A percentile compares a stretch with the other conserved stretches of the same genome.
phyloP scores from a whole-genome alignment of 2,113 vertebrate genomes.

The Microtus montanus region DNA sequence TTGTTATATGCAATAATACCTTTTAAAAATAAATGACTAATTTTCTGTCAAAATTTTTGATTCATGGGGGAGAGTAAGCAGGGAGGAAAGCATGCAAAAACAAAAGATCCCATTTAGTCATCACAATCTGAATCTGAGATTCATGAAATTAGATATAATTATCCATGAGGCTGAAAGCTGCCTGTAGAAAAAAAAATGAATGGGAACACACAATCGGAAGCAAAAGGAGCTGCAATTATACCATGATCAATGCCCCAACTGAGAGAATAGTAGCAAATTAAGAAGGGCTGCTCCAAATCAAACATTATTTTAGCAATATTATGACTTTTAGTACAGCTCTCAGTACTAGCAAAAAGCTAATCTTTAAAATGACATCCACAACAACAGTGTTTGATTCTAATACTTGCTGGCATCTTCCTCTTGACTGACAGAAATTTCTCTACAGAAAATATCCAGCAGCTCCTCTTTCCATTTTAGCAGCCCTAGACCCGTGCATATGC shows the following conservation, averaged over 20 bases:
- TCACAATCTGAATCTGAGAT: constrained; percentile 62
- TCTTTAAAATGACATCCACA: constrained; percentile 14
- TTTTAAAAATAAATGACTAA: constrained; percentile 10
- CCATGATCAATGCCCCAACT: constrained; percentile 13
- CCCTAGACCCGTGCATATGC: background rate
- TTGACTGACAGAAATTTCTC: background rate
- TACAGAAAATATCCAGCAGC: background rate
- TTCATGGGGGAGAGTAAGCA: background rate
- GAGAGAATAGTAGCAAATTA: constrained; percentile 47
- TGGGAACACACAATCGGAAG: constrained; percentile 43
- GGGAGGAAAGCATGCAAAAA: background rate
- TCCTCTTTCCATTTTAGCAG: background rate
- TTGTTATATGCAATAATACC: constrained; percentile 25
- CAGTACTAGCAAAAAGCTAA: constrained; percentile 13
- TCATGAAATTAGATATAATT: constrained; percentile 68
- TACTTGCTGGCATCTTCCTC: background rate
- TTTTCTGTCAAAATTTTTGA: constrained; percentile 40
- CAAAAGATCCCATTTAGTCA: constrained; percentile 58
- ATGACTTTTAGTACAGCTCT: constrained; percentile 43
- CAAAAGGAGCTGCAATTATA: constrained; percentile 59
- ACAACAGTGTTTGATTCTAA: background rate
- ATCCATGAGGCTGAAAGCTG: constrained; percentile 64
- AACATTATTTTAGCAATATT: constrained; percentile 63
- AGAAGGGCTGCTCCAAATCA: constrained; percentile 41
- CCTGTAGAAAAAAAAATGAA: constrained; percentile 47